These are phyloP conservation scores for Montifringilla adamsi DNA, from an alignment of 2,113 vertebrate species.

Conservation along the genomic window DNA sequence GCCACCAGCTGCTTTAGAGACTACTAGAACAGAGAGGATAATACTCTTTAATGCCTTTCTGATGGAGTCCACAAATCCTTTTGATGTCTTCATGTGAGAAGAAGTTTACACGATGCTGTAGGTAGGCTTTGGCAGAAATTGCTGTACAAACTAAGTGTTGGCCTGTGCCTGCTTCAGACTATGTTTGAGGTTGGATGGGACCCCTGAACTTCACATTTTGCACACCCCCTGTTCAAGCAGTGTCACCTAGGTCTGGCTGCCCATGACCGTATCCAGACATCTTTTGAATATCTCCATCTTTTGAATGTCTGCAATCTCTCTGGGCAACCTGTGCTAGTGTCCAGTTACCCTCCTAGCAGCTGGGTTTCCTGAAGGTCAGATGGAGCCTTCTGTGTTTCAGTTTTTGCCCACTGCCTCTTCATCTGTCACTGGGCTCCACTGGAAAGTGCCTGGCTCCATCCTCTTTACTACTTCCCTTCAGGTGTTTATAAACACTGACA, in stretches of 20 bases:
- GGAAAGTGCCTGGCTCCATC: background rate
- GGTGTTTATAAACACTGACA: background rate
- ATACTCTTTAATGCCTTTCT: background rate
- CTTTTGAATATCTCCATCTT: background rate
- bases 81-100: background rate
- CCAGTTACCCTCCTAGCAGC: background rate
- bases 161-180: background rate
- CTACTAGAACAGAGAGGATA: background rate
- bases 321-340: background rate
- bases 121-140: background rate
- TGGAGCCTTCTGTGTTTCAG: background rate
- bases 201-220: background rate
- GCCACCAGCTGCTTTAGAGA: background rate
- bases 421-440: background rate
- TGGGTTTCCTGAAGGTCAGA: background rate
- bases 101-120: background rate
- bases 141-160: background rate
- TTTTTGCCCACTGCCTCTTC: background rate
- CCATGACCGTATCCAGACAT: background rate
- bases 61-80: background rate
- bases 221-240: accelerated
- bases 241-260: background rate
- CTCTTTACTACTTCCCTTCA: background rate
- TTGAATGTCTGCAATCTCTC: background rate
- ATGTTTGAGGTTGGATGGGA: background rate